Conservation (phyloP, 2,888 invertebrate species). For the Pycnomerus fuliginosus region DNA sequence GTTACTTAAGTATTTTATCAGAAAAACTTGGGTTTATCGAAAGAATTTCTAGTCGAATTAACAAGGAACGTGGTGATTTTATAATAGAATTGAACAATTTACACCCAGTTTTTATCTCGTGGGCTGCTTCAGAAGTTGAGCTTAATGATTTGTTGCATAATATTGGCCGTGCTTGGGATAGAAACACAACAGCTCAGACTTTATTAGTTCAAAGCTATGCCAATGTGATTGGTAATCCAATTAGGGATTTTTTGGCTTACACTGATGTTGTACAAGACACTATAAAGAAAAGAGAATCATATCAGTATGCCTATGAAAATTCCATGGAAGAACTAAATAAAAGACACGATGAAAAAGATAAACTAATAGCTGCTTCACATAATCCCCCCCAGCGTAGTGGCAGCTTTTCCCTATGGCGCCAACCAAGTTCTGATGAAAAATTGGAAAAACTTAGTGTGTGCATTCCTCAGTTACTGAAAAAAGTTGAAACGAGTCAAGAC, state of each 20-base stretch:
- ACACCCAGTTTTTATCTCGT: conserved; percentile 62
- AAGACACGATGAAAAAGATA: conserved; percentile 61
- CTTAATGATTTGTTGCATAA: conserved; percentile 53
- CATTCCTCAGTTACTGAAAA: conserved; percentile 57
- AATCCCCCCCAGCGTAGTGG: conserved; percentile 32
- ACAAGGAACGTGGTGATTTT: conserved; percentile 63
- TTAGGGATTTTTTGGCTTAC: conserved; percentile 65
- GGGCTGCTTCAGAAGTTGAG: conserved; percentile 62
- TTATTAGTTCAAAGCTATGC: conserved; percentile 51
- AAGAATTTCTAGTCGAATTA: conserved; percentile 63
- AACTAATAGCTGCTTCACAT: conserved; percentile 32
- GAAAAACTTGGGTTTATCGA: conserved; percentile 65
- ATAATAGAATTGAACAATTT: conserved; percentile 59
- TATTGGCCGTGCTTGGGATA: conserved; percentile 54
- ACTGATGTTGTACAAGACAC: conserved; percentile 69
- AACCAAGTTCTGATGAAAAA: conserved; percentile 60
- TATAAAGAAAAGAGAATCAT: conserved; percentile 61
- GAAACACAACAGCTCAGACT: conserved; percentile 55
- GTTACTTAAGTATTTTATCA: conserved; percentile 60
- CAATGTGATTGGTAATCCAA: conserved; percentile 52
- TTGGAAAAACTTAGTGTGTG: conserved; percentile 53
- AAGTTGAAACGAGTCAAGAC: conserved; percentile 60
- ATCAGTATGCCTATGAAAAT: conserved; percentile 65
- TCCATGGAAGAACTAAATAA: conserved; percentile 64
- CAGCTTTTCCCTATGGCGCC: conserved; percentile 60